phyloP scores from a whole-genome alignment of 2,888 invertebrate genomes.

The Trachelus tabidus region DNA sequence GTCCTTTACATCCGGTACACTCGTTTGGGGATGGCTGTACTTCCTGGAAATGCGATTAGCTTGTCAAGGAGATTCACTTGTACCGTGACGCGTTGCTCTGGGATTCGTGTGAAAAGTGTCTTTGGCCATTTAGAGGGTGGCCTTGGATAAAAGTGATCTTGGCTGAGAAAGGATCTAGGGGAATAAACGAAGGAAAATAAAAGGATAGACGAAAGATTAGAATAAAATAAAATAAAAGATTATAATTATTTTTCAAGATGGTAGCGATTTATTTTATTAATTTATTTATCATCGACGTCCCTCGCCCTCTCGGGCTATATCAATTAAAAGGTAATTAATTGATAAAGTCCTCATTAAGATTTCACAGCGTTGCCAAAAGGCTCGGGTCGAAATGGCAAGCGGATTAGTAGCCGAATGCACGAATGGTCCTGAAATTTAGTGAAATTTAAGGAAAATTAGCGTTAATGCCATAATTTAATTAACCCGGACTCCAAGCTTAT shows the following conservation, averaged over 20 bases:
- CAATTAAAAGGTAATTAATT: conserved; percentile 13
- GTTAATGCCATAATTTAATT: neutral
- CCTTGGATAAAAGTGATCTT: no score
- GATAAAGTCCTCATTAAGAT: conserved; percentile 13
- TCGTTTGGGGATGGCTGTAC: neutral
- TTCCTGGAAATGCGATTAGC: neutral
- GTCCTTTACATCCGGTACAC: neutral
- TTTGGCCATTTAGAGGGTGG: no score
- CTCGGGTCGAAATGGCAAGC: no score
- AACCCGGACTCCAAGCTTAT: neutral
- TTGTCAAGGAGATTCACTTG: neutral
- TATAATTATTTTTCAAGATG: neutral
- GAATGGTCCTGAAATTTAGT: neutral
- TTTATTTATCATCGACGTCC: neutral
- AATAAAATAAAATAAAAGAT: no score
- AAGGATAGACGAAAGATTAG: no score
- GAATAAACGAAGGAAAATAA: no score
- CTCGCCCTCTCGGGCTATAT: neutral
- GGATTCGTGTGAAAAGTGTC: no score
- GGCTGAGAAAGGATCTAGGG: no score
- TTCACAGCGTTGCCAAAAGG: neutral
- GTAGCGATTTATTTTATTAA: neutral
- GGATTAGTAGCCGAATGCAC: neutral
- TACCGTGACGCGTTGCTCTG: neutral
- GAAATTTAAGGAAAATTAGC: neutral